Conservation (phyloP, 2,888 invertebrate genomes). For the Drosophila infuscata region DNA sequence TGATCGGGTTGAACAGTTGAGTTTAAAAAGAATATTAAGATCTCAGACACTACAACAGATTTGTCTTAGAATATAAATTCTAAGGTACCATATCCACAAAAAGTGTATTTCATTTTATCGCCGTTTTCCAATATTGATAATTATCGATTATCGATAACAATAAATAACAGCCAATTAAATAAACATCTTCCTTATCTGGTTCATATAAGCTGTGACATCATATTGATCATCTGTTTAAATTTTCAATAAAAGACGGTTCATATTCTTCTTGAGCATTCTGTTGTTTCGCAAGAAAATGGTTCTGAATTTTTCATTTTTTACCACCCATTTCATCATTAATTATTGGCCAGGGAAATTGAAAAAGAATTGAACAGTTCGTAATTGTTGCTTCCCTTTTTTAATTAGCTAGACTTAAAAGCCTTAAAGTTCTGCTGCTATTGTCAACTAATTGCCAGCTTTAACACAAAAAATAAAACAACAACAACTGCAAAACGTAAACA, state of each 20-base stretch:
- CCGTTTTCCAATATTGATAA: neutral
- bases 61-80: too few species aligned
- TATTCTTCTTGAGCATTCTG: too few species aligned
- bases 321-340: neutral
- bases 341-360: neutral
- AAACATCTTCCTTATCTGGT: neutral
- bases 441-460: slow-evolving; percentile 48
- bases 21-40: neutral
- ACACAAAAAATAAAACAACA: neutral
- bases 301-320: neutral
- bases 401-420: slow-evolving; percentile 42
- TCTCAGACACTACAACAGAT: fast-evolving
- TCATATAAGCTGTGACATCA: neutral
- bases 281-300: neutral
- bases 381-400: slow-evolving; percentile 4
- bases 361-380: neutral
- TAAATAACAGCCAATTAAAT: neutral
- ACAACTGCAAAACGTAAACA: neutral
- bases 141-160: neutral
- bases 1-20: neutral
- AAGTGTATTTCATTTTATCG: neutral
- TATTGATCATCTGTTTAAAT: too few species aligned
- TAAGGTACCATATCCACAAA: neutral
- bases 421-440: slow-evolving; percentile 35
- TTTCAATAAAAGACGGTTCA: neutral